Evolutionary conservation across 2,113 vertebrate species (phyloP), one percentile per base, ranked within the genome.

Genomic region (Capra hircus): DNA sequence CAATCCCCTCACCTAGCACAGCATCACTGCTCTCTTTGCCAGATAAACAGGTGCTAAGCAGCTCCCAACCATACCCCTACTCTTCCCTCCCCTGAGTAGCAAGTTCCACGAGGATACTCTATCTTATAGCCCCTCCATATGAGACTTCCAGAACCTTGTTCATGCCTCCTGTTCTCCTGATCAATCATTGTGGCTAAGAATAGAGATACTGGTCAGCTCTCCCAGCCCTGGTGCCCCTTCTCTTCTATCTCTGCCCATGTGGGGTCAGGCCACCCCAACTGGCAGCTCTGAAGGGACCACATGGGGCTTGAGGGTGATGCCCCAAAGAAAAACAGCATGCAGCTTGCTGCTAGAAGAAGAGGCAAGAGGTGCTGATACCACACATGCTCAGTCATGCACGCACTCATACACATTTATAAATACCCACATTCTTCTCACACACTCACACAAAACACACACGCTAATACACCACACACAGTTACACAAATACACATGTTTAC

Each of bases 181-280:
- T 14, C n/a, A n/a, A 7, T 15, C 45, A 2, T 0, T 36, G 23
- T 4, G 19, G 19, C 23, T n/a, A 74, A 25, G 0, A 2, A 40
- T 6, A 13, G 43, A 33, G 52, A 3, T 21, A 17, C 25, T 25
- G 33, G n/a, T 11, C 28, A 62, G 81, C 9, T 16, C 5, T 6
- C 50, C 25, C 78, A 48, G 60, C 36, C 23, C 12, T 1, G 2
- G 28, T 12, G 62, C 21, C 45, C 62, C 53, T 25, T 48, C 14
- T 28, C 36, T 21, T 28, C 43, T 48, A 45, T 64, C 10, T 45
- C 45, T n/a, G 30, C 6, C 81, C 55, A 19, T 11, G 27, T 16
- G 28, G 13, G 28, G 2, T 43, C 28, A 21, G 43, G 15, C 64
- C 43, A 36, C 28, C 27, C 57, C 7, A 2, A 15, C 48, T 19